Evolutionary conservation across 2,888 invertebrate species (phyloP).

Genomic region (Notodonta ziczac): DNA sequence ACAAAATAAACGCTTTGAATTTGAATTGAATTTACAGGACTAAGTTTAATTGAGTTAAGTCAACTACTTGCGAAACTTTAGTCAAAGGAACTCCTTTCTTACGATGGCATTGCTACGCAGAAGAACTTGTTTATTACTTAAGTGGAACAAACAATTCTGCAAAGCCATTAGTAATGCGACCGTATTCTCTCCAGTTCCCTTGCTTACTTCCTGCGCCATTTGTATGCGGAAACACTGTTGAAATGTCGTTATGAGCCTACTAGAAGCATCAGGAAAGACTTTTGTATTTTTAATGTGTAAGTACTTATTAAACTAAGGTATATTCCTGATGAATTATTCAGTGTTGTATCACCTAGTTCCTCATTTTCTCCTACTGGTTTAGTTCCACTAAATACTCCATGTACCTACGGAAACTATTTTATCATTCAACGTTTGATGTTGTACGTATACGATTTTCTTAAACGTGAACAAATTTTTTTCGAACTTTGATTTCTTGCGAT

Average conservation of each 20-base stretch:
- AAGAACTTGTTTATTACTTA: slow-evolving; percentile 20
- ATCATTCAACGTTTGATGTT: neutral
- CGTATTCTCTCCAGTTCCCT: slow-evolving; percentile 45
- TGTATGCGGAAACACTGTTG: slow-evolving; percentile 53
- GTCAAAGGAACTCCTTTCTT: neutral
- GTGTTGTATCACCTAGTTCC: slow-evolving; percentile 8
- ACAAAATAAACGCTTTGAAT: too few relatives aligned
- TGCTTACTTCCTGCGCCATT: slow-evolving; percentile 49
- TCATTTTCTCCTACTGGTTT: slow-evolving; percentile 1
- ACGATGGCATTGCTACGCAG: neutral
- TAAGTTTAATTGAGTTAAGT: too few relatives aligned
- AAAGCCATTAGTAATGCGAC: slow-evolving; percentile 39
- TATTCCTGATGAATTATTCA: slow-evolving; percentile 5
- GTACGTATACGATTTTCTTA: neutral
- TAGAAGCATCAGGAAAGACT: slow-evolving; percentile 20
- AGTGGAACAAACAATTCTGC: slow-evolving; percentile 27
- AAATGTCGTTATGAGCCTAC: slow-evolving; percentile 42
- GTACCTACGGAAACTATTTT: neutral
- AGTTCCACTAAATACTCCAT: neutral
- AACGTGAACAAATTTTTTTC: neutral
- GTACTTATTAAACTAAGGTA: neutral
- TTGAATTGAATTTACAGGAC: too few relatives aligned
- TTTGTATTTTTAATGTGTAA: neutral
- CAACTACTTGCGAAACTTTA: neutral
- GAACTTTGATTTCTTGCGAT: neutral